Evolutionary conservation across 1,140 invertebrate species (phyloP).

Genomic region (Drosophila elegans): DNA sequence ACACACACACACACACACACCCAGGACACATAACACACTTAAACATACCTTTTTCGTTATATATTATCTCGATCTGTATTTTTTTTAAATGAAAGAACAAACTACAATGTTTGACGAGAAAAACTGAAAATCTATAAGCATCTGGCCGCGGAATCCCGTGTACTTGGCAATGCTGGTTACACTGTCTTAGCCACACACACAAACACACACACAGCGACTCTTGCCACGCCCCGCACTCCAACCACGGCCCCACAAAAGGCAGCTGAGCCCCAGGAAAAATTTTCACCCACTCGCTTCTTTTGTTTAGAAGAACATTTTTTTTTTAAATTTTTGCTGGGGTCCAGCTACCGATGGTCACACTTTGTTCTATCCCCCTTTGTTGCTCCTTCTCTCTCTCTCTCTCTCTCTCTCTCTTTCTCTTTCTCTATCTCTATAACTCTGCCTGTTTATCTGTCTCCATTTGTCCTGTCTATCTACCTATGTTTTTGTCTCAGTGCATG

Average conservation of each 20-base stretch:
- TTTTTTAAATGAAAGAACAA: conserved; percentile 33
- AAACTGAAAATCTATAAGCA: conserved; percentile 77
- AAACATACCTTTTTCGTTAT: conserved; percentile 1
- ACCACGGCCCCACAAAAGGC: not conserved
- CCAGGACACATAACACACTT: not conserved
- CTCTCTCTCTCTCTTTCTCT: conserved; percentile 15
- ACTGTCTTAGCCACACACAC: conserved; percentile 28
- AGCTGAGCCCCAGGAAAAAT: conserved; percentile 38
- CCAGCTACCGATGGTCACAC: conserved; percentile 28
- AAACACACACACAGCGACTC: conserved; percentile 22
- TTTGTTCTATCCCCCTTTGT: conserved; percentile 14
- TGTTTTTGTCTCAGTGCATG: conserved; percentile 56
- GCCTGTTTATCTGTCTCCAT: conserved; percentile 25
- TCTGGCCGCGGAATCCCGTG: conserved; percentile 85
- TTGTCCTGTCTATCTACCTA: conserved; percentile 27
- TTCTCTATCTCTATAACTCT: conserved; percentile 39
- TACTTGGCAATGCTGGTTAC: conserved; percentile 81
- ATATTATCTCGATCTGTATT: conserved; percentile 19
- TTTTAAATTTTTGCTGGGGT: conserved; percentile 34
- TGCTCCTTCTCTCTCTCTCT: conserved; percentile 29
- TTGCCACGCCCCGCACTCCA: conserved; percentile 13
- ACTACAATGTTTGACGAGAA: conserved; percentile 31
- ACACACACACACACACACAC: conserved; percentile 7
- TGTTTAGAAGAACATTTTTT: not conserved
- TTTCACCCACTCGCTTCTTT: conserved; percentile 1